A percentile compares a stretch with the other conserved stretches of the same genome.
These are phyloP conservation scores for Macropus fuliginosus DNA, from an alignment of 2,797 vertebrate genomes.

Conservation along the genomic window DNA sequence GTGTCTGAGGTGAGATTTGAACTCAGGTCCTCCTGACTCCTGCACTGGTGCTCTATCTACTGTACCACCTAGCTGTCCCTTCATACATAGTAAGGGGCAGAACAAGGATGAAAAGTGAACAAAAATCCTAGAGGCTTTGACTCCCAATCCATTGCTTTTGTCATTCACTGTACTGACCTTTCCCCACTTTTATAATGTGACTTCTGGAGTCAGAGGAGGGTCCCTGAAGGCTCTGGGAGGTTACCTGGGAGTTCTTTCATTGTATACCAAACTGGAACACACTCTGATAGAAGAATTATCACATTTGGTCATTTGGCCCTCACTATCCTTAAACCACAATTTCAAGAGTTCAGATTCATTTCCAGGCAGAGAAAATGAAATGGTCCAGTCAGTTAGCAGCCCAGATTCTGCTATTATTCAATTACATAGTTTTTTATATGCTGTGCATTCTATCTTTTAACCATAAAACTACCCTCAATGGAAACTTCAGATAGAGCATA, in stretches of 20 bases:
- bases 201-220: background rate
- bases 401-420: slow-evolving; percentile 38
- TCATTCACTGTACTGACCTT: background rate
- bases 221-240: background rate
- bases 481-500: background rate
- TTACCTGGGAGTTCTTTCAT: background rate
- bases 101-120: background rate
- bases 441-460: background rate
- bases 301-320: slow-evolving; percentile 51
- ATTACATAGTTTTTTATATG: background rate
- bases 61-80: no score
- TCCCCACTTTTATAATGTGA: background rate
- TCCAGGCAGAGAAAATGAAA: slow-evolving; percentile 69
- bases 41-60: no score
- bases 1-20: no score
- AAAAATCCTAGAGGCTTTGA: no score
- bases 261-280: slow-evolving; percentile 30
- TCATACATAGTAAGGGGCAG: background rate
- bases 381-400: background rate
- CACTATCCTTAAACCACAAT: slow-evolving; percentile 12
- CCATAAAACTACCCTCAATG: background rate
- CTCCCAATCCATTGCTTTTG: no score
- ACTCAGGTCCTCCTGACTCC: no score
- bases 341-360: slow-evolving; percentile 63
- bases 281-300: slow-evolving; percentile 54